These are phyloP conservation scores for Pyrgus malvae DNA, from an alignment of 2,888 invertebrate genomes.

Conservation along the genomic window DNA sequence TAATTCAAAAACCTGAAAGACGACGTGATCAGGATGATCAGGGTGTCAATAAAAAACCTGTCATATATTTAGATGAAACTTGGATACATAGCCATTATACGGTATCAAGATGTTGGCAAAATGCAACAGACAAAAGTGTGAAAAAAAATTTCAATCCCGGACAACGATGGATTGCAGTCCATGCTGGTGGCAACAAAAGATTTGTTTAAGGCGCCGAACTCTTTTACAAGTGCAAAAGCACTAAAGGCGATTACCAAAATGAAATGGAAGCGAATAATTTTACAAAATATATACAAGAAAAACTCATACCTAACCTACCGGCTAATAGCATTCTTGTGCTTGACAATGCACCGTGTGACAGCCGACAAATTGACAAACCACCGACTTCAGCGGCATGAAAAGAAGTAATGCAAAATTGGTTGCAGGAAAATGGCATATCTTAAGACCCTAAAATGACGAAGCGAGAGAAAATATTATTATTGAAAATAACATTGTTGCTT, in stretches of 20 bases:
- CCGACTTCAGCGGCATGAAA: conserved; percentile 4
- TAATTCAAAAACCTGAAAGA: conserved; percentile 36
- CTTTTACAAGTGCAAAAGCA: too few relatives aligned
- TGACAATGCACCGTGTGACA: conserved; percentile 27
- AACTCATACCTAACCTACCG: conserved; percentile 36
- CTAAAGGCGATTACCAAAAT: too few relatives aligned
- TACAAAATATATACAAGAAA: conserved; percentile 34
- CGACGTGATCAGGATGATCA: conserved; percentile 11
- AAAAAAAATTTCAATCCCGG: too few relatives aligned
- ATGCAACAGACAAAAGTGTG: conserved; percentile 29
- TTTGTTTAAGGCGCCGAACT: too few relatives aligned
- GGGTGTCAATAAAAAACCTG: conserved; percentile 4
- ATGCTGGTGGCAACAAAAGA: too few relatives aligned
- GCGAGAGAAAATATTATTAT: too few relatives aligned
- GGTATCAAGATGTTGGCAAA: conserved; percentile 37
- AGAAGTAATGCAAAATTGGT: conserved; percentile 14
- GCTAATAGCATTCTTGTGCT: conserved; percentile 27
- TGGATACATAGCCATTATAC: conserved; percentile 30
- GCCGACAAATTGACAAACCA: conserved; percentile 19
- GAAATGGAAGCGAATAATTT: conserved; percentile 23
- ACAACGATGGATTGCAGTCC: too few relatives aligned
- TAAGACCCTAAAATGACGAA: conserved; percentile 25
- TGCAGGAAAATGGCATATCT: conserved; percentile 8
- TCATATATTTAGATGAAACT: conserved; percentile 26
- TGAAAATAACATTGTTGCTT: too few relatives aligned